Conservation (phyloP, 2,888 invertebrate genomes). For the Apomyelois bistriatella region DNA sequence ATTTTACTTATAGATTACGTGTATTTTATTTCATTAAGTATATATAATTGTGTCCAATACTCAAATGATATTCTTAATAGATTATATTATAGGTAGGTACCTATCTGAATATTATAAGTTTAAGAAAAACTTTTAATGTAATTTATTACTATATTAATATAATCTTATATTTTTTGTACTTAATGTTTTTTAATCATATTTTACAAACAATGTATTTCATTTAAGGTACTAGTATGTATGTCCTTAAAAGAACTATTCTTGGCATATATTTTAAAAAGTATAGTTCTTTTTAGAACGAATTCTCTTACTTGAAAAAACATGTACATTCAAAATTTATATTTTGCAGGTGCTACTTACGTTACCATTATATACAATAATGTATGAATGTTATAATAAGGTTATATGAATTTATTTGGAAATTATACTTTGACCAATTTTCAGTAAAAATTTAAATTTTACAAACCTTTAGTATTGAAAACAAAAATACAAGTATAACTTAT, state of each 20-base stretch:
- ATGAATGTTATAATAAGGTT: constrained; percentile 39
- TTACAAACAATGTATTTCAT: constrained; percentile 27
- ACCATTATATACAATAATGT: constrained; percentile 45
- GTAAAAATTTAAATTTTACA: neutral
- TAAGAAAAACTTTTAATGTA: constrained; percentile 35
- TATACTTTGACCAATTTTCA: neutral
- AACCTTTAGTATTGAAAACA: too few relatives aligned
- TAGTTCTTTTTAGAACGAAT: constrained; percentile 27
- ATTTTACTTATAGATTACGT: constrained; percentile 6
- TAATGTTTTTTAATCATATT: constrained; percentile 13
- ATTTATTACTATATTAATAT: constrained; percentile 37
- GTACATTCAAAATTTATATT: constrained; percentile 39
- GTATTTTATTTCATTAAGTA: constrained; percentile 14
- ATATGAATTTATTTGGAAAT: constrained; percentile 32
- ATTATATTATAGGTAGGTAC: neutral
- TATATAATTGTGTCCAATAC: constrained; percentile 24
- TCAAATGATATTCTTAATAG: constrained; percentile 23
- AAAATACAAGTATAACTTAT: too few relatives aligned
- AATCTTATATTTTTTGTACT: constrained; percentile 19
- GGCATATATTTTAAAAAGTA: constrained; percentile 10
- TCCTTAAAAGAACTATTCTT: constrained; percentile 29
- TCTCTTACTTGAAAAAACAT: constrained; percentile 25
- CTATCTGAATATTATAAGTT: constrained; percentile 6
- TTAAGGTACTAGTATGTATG: constrained; percentile 24
- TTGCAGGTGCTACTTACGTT: constrained; percentile 66